Conservation (phyloP, 2,797 vertebrate genomes). For the Arctocebus calabarensis region DNA sequence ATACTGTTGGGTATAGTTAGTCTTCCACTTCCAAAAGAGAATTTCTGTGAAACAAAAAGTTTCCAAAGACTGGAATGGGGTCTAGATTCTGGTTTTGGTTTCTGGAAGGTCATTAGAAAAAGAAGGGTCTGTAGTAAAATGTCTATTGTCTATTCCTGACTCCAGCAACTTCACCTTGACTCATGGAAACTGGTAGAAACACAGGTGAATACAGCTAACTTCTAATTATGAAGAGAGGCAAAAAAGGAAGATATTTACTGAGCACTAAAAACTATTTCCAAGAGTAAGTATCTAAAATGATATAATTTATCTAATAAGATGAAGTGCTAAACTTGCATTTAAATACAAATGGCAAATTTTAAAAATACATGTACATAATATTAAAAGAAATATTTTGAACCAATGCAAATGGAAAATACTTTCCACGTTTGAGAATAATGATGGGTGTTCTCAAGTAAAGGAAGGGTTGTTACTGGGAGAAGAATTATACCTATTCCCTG, state of each 20-base stretch:
- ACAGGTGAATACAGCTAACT: neutral
- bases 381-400: neutral
- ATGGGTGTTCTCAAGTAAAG: neutral
- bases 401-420: neutral
- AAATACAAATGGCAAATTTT: neutral
- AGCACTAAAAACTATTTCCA: slow-evolving; percentile 13
- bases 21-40: neutral
- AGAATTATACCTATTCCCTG: neutral
- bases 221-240: neutral
- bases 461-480: neutral
- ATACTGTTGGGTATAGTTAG: neutral
- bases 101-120: neutral
- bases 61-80: neutral
- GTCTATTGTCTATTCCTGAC: neutral
- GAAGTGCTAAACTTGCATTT: neutral
- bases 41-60: neutral
- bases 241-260: neutral
- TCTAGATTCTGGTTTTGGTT: neutral
- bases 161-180: neutral
- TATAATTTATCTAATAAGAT: neutral
- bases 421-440: neutral
- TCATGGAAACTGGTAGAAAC: neutral
- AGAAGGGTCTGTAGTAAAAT: neutral
- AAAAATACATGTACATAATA: neutral
- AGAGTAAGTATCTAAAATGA: slow-evolving; percentile 7